Evolutionary conservation across 2,888 invertebrate species (phyloP), one percentile per base, ranked within the genome.

Genomic region (Lutraria lutraria): DNA sequence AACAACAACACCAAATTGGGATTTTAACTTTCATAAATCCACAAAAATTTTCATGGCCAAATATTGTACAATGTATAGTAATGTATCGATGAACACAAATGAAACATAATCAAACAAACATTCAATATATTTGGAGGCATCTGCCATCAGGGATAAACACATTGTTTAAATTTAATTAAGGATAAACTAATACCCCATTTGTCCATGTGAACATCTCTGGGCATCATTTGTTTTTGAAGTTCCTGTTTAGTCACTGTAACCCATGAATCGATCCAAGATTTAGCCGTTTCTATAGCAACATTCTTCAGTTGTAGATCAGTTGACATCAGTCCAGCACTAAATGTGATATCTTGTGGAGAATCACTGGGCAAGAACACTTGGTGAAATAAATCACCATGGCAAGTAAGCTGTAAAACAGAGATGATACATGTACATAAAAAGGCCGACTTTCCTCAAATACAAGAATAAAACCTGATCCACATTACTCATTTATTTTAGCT

Each of bases 321-420:
- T 79, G 88, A 89, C 25, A 85, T 89, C 0, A 88, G 89, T 52
- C 92, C 93, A 6, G 89, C 87, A 87, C 89, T 82, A 85, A 89
- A 93, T 81, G 91, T 91, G 31, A 84, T 60, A 82, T 91, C 90
- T 31, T 81, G 25, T 60, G 79, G 3, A n/a, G 83, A 63, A 15
- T 80, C 29, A 21, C 15, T 53, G 6, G 63, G 43, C 0, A 31
- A 63, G 76, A 89, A 93, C 12, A 81, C 88, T 88, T 94, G 94
- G 60, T 92, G 93, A 87, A 92, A 94, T 21, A 94, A 88, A 25
- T 94, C 94, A n/a, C 94, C 94, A 89, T 92, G 90, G 54, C 93
- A 90, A 81, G 93, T 92, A 43, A 94, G 54, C 94, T 94, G 88
- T 0, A 91, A 85, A 6, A 25, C n/a, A 68, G 25, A 68, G n/a